Conservation (phyloP, 1,140 invertebrate genomes). For the Vanessa tameamea region DNA sequence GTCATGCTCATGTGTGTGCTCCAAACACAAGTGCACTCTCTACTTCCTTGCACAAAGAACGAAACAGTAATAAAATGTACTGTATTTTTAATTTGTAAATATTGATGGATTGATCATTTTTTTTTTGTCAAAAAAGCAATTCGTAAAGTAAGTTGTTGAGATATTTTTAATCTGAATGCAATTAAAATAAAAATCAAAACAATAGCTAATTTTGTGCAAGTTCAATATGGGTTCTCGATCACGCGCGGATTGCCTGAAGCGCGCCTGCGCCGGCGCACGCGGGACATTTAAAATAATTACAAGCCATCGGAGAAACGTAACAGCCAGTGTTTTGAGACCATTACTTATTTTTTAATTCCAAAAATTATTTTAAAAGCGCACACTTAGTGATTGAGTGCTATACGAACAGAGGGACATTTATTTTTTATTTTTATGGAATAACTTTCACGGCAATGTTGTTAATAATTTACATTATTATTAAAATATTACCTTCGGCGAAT, state of each 20-base stretch:
- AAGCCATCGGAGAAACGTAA: conserved; percentile 77
- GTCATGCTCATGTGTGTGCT: too few species aligned
- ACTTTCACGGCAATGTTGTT: conserved; percentile 2
- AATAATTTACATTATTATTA: conserved; percentile 6
- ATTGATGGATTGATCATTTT: neutral
- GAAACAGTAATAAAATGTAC: too few species aligned
- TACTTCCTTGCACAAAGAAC: too few species aligned
- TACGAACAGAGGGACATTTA: conserved; percentile 52
- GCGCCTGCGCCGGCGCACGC: conserved; percentile 58
- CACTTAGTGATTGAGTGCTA: conserved; percentile 65
- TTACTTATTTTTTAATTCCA: conserved; percentile 80
- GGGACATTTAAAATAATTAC: conserved; percentile 81
- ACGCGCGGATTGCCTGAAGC: conserved; percentile 62
- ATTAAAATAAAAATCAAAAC: conserved; percentile 45
- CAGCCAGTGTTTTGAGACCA: conserved; percentile 79
- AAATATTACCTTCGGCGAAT: neutral
- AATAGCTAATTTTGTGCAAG: conserved; percentile 44
- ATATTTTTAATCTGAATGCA: conserved; percentile 23
- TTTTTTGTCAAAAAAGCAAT: neutral
- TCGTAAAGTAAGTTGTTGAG: conserved; percentile 1
- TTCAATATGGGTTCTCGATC: conserved; percentile 72
- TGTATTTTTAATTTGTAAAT: neutral
- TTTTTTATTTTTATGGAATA: conserved; percentile 6
- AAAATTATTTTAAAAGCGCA: conserved; percentile 71
- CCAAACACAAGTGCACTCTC: too few species aligned